Percentiles rank a stretch among this genome's conserved stretches.
Conservation (phyloP, 1,140 invertebrate genomes). For the Homalodisca vitripennis region DNA sequence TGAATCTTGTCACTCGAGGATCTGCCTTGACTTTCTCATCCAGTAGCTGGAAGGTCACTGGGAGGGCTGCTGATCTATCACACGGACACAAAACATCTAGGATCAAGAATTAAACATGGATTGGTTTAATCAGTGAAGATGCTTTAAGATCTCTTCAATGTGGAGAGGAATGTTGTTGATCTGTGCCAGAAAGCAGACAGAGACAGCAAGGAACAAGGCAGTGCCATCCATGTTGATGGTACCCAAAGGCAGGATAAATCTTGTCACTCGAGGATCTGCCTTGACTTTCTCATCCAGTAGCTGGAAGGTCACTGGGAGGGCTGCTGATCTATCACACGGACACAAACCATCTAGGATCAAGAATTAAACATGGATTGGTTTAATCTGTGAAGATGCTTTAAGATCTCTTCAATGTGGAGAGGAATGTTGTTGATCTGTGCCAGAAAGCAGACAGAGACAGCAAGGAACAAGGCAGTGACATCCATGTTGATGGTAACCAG, state of each 20-base stretch:
- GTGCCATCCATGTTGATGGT: slow-evolving; percentile 96
- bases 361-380: too few relatives aligned
- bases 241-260: slow-evolving; percentile 88
- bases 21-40: slow-evolving; percentile 90
- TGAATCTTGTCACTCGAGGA: slow-evolving; percentile 85
- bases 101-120: too few relatives aligned
- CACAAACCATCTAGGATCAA: slow-evolving; percentile 37
- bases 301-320: slow-evolving; percentile 90
- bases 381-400: too few relatives aligned
- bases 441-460: slow-evolving; percentile 86
- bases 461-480: slow-evolving; percentile 88
- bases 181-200: slow-evolving; percentile 90
- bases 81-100: slow-evolving; percentile 44
- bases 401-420: slow-evolving; percentile 74
- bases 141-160: slow-evolving; percentile 75
- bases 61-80: slow-evolving; percentile 93
- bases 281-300: slow-evolving; percentile 90
- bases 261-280: slow-evolving; percentile 85
- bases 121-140: too few relatives aligned
- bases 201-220: slow-evolving; percentile 84
- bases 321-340: slow-evolving; percentile 87
- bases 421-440: slow-evolving; percentile 86
- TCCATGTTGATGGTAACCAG: slow-evolving; percentile 95
- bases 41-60: slow-evolving; percentile 91
- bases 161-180: slow-evolving; percentile 80